Percentiles rank a stretch among this genome's conserved stretches.
Evolutionary conservation across 2,797 vertebrate species (phyloP).

Genomic region (Sorex maritimensis): DNA sequence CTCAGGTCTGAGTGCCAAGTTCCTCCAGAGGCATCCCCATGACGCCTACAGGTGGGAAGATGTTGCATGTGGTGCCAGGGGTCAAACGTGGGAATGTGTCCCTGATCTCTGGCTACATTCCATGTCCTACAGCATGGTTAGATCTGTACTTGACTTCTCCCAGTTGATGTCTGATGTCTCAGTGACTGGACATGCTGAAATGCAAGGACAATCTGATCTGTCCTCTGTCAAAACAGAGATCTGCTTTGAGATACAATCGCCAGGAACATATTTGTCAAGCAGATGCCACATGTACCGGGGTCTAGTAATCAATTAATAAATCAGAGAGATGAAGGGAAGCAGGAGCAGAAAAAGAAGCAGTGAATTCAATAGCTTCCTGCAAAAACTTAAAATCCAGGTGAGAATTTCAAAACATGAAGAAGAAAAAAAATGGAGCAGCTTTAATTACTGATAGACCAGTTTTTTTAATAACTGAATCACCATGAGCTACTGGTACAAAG

Average conservation of each 20-base stretch:
- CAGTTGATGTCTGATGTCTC: neutral
- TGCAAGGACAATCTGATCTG: neutral
- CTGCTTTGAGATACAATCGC: neutral
- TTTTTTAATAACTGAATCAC: no score
- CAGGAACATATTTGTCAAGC: constrained; percentile 38
- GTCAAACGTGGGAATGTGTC: no score
- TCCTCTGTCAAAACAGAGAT: neutral
- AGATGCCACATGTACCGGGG: neutral
- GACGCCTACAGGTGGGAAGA: no score
- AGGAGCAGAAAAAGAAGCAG: neutral
- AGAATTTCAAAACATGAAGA: neutral
- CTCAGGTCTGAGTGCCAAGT: no score
- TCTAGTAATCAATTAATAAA: neutral
- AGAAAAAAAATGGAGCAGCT: no score
- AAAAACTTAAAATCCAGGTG: neutral
- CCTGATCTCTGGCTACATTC: no score
- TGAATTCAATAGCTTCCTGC: neutral
- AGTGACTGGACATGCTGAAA: neutral
- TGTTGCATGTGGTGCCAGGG: no score
- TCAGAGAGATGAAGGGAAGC: neutral
- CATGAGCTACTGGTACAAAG: no score
- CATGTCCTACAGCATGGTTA: neutral
- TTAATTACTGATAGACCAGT: no score
- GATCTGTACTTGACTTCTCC: neutral
- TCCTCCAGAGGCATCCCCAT: no score